Percentiles rank a stretch among this genome's conserved stretches.
phyloP scores from a whole-genome alignment of 2,113 vertebrate genomes.

The Mohoua ochrocephala region DNA sequence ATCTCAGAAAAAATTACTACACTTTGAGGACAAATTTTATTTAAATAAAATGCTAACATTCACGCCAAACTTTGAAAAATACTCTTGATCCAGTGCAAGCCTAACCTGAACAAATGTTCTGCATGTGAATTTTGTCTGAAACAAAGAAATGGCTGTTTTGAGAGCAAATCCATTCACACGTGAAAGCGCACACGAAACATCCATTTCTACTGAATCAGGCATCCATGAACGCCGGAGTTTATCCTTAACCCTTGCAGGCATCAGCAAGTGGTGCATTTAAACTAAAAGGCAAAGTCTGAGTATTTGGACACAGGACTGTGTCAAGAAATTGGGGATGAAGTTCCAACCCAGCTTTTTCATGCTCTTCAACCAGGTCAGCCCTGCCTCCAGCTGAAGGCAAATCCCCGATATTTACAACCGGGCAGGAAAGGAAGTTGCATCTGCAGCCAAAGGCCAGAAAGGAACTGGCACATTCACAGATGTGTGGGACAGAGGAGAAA shows the following conservation, averaged over 20 bases:
- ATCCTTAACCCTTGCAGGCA: not conserved
- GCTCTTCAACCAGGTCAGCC: not conserved
- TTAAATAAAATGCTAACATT: not conserved
- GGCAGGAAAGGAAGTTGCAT: not conserved
- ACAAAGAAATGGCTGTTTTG: not conserved
- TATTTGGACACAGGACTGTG: not conserved
- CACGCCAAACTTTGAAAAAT: not conserved
- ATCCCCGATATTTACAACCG: not conserved
- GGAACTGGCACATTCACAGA: not conserved
- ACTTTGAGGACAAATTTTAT: not conserved
- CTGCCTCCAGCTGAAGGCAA: not conserved
- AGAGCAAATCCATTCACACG: not conserved
- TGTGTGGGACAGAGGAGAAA: not conserved
- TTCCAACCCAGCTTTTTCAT: not conserved
- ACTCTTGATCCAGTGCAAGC: not conserved
- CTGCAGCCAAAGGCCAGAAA: not conserved
- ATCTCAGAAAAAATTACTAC: not conserved
- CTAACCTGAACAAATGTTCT: not conserved
- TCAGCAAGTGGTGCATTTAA: not conserved
- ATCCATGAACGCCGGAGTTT: not conserved
- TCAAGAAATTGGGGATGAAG: not conserved
- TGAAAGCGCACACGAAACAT: not conserved
- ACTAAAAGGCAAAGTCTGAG: not conserved
- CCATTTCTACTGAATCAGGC: not conserved
- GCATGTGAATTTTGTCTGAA: not conserved